Percentiles rank a stretch among this genome's conserved stretches.
phyloP scores from a whole-genome alignment of 2,888 invertebrate species.

The Drosophila paracracens region DNA sequence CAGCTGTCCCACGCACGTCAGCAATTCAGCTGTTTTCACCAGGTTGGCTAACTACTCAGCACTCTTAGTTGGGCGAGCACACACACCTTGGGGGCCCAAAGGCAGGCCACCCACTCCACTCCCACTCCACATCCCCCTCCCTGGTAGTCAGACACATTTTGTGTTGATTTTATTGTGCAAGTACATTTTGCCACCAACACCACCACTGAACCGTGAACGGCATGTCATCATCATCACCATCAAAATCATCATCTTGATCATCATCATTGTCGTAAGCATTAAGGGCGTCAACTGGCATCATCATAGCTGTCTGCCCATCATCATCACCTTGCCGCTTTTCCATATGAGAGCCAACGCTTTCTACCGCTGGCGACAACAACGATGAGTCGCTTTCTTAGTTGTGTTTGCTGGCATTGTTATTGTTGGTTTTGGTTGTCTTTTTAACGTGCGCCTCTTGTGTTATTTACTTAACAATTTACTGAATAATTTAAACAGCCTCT shows the following conservation, averaged over 20 bases:
- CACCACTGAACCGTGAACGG: slow-evolving; percentile 63
- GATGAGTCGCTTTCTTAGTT: slow-evolving; percentile 38
- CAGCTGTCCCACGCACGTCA: slow-evolving; percentile 17
- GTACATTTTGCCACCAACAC: slow-evolving; percentile 47
- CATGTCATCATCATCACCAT: slow-evolving; percentile 51
- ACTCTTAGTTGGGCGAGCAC: neutral
- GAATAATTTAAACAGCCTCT: slow-evolving; percentile 75
- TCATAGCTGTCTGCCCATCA: slow-evolving; percentile 34
- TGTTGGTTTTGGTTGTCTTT: slow-evolving; percentile 58
- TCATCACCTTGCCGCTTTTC: slow-evolving; percentile 39
- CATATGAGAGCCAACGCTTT: slow-evolving; percentile 36
- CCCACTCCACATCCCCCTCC: neutral
- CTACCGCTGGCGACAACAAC: slow-evolving; percentile 32
- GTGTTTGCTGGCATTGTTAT: slow-evolving; percentile 36
- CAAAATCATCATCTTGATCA: slow-evolving; percentile 22
- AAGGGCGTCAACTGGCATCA: slow-evolving; percentile 15
- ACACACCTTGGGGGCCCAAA: slow-evolving; percentile 37
- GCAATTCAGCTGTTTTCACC: slow-evolving; percentile 8
- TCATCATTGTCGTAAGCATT: slow-evolving; percentile 13
- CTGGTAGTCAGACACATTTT: slow-evolving; percentile 35
- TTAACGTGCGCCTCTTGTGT: slow-evolving; percentile 68
- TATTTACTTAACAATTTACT: slow-evolving; percentile 81
- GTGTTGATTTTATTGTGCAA: slow-evolving; percentile 72
- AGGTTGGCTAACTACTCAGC: slow-evolving; percentile 3
- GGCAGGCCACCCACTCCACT: neutral